Evolutionary conservation across 1,140 invertebrate species (phyloP), one percentile per base, ranked within the genome.

Genomic region (Eciton burchellii): DNA sequence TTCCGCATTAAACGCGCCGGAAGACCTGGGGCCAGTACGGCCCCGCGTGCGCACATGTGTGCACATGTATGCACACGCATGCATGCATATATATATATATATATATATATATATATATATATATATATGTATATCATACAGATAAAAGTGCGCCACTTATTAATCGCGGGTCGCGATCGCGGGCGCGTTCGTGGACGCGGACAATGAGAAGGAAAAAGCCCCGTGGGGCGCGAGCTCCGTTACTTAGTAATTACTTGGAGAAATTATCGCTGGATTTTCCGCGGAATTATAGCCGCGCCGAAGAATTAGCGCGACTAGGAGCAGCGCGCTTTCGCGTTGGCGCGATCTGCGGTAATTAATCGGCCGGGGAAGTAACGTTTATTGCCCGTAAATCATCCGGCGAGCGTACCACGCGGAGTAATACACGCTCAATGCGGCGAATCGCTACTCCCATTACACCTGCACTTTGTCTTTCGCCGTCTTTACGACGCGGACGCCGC

Each of bases 121-220:
- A n/a, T n/a, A 35, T 70, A 56, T 62, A 68, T 57, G 47, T 85
- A 57, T 85, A 54, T 47, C 43, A 45, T 24, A 52, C 35, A 57
- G 74, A 87, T 88, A 86, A 86, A 71, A 73, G 43, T 49, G 62
- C 54, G 45, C 73, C 82, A 62, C 73, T 89, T 86, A 81, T 89
- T 89, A 88, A 88, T 90, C 89, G 86, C 49, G 54, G 82, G 84
- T 81, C 60, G 77, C 90, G 82, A 90, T 85, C 88, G 63, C 35
- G 35, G 2, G 35, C 35, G 35, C 35, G 35, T 68, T 57, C 83
- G 56, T 54, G 35, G 24, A 12, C 57, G 24, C 29, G 21, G 79
- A 24, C 57, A 41, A 24, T 21, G 54, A 72, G 54, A 41, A 19
- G 26, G 24, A 45, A 45, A 16, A 56, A 1, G 2, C 45, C 57